Evolutionary conservation across 2,888 invertebrate genomes (phyloP), one percentile per base, ranked within the genome.

Genomic region (Strigamia maritima): DNA sequence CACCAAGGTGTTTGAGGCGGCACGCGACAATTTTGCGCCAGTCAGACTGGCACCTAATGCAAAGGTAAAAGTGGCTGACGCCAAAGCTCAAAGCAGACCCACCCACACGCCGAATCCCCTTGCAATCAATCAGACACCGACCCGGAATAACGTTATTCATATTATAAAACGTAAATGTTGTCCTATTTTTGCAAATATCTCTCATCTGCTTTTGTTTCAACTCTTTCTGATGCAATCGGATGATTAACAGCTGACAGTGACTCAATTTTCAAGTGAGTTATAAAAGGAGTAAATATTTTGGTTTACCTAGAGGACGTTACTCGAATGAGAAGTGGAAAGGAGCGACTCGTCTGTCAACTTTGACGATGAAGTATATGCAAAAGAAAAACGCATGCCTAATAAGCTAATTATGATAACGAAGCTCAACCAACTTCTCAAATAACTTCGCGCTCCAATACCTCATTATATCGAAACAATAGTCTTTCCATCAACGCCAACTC

Each of bases 11-110:
- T 24, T 65, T 26, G 65, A 65, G 65, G 24, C 28, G 65, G 65
- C 65, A 65, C 65, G 65, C 65, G 65, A 65, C 65, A 65, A 65
- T 65, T 65, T 65, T 12, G 65, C 65, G 65, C 65, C 65, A 65
- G 65, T 65, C 65, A 65, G 65, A 65, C 65, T 65, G 65, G 65
- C 65, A 65, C 65, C 65, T 26, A 49, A 16, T 28, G 65, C 65
- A 26, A 65, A 65, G 65, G 65, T 65, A 65, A 49, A 49, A 49
- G 49, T 49, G 49, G n/a, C 49, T 49, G 49, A 49, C 49, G 49
- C 49, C 49, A 49, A 16, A 19, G 49, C 49, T 49, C n/a, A 49
- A 49, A 49, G 49, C 49, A 49, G 49, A 65, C 65, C 65, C 65
- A 65, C 65, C 65, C 65, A 65, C 65, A 26, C 65, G 65, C n/a